Evolutionary conservation across 2,888 invertebrate genomes (phyloP), one percentile per base, ranked within the genome.

Genomic region (Phyllotreta cruciferae): DNA sequence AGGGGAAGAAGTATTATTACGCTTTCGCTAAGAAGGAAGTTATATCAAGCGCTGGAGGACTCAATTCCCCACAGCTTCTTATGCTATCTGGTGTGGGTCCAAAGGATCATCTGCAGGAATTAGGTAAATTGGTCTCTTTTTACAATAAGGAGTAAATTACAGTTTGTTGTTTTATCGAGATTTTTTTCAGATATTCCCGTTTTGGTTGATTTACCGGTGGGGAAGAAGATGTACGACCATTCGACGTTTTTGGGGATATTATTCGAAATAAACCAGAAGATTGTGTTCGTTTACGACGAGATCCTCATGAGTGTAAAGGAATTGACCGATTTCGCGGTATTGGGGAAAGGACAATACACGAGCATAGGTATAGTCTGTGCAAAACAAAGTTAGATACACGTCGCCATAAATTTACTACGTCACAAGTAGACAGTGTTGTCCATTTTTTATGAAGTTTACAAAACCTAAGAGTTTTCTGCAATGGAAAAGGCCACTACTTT

Each of bases 1-100:
- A 87, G 60, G 83, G 87, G 10, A 82, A 82, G 24, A 66, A 70
- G 11, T 75, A 70, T 14, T 72, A 75, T 34, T 68, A 53, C 6
- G 87, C 87, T 0, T 80, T 78, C 54, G 92, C 90, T 0, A 85
- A 84, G 0, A 92, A 90, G 77, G 94, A 94, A 82, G 90, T 97
- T 0, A 90, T 96, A 58, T 75, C 96, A 11, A 90, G 92, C n/a
- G 93, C 93, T 3, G 96, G 96, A 0, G 87, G 94, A 1, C 90
- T 97, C 69, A 93, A 92, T 73, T 91, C 94, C 0, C 94, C 96
- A 0, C 96, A 97, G 79, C 78, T 97, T 1, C 84, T 97, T 6
- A 93, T 96, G 92, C 79, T 96, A 5, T 94, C 94, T 4, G 77
- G 77, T 0, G 79, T 90, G 7, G 90, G 90, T 0, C 90, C 90